Conservation (phyloP, 2,888 invertebrate genomes). For the Parascotia fuliginaria region DNA sequence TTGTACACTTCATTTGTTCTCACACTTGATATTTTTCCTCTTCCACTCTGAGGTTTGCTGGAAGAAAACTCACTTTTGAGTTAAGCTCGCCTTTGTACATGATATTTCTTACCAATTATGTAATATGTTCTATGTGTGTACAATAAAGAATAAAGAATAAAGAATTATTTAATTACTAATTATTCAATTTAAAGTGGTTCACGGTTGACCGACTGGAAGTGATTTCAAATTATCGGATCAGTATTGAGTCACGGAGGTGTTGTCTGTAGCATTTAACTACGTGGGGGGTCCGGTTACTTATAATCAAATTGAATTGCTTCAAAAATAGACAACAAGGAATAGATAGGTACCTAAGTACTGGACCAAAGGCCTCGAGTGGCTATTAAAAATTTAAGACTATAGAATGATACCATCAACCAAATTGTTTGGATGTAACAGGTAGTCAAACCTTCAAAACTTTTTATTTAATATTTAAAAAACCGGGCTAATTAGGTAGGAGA, state of each 20-base stretch:
- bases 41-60: too few relatives aligned
- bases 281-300: conserved; percentile 62
- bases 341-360: not conserved
- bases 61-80: too few relatives aligned
- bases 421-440: not conserved
- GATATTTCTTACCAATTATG: too few relatives aligned
- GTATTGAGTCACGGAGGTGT: conserved; percentile 35
- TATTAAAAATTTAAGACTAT: not conserved
- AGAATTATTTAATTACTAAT: conserved; percentile 7
- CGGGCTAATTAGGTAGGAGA: too few relatives aligned
- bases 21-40: too few relatives aligned
- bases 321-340: conserved; percentile 3
- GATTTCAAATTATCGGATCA: conserved; percentile 55
- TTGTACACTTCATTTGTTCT: too few relatives aligned
- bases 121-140: too few relatives aligned
- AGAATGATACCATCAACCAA: not conserved
- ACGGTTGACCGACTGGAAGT: conserved; percentile 55
- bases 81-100: too few relatives aligned
- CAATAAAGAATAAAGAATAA: not conserved
- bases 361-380: not conserved
- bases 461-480: too few relatives aligned
- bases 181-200: conserved; percentile 14
- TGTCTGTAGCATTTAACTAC: conserved; percentile 42
- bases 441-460: too few relatives aligned
- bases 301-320: conserved; percentile 25